phyloP scores from a whole-genome alignment of 1,140 invertebrate genomes.

The Drosophila orena region DNA sequence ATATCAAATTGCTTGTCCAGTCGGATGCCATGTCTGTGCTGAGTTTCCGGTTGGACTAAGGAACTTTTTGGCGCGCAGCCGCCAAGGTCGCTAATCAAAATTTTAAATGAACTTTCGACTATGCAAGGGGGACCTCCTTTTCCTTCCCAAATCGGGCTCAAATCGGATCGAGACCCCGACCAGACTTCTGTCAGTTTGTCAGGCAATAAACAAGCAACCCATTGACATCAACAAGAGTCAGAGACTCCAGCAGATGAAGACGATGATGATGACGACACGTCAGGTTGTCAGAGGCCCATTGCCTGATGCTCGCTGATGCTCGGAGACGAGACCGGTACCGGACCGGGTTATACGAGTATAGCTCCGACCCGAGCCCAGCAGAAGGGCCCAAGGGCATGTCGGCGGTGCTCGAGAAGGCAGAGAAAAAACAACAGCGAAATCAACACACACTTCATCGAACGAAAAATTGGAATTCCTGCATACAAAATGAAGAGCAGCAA shows the following conservation, averaged over 20 bases:
- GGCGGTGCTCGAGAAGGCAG: slow-evolving; percentile 55
- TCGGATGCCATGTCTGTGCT: neutral
- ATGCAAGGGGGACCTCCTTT: slow-evolving; percentile 30
- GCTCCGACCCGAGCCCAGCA: slow-evolving; percentile 5
- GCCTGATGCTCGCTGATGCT: slow-evolving; percentile 17
- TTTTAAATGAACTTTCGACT: slow-evolving; percentile 76
- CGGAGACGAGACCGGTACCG: slow-evolving; percentile 6
- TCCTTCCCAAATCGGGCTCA: slow-evolving; percentile 17
- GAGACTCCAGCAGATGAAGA: slow-evolving; percentile 14
- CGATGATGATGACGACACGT: slow-evolving; percentile 69
- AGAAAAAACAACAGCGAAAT: slow-evolving; percentile 65
- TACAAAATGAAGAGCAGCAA: slow-evolving; percentile 75
- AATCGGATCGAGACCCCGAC: slow-evolving; percentile 19
- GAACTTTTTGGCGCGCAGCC: slow-evolving; percentile 44
- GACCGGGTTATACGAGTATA: neutral
- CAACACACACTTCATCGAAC: slow-evolving; percentile 82
- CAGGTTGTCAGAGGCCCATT: slow-evolving; percentile 61
- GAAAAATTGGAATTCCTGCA: slow-evolving; percentile 84
- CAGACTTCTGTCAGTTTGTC: slow-evolving; percentile 73
- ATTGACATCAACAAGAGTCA: slow-evolving; percentile 67
- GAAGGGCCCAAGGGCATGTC: slow-evolving; percentile 63
- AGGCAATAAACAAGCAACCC: slow-evolving; percentile 72
- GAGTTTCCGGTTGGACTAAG: slow-evolving; percentile 33
- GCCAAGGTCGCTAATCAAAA: slow-evolving; percentile 70
- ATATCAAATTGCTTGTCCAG: slow-evolving; percentile 8